phyloP scores from a whole-genome alignment of 2,113 vertebrate genomes.

The Hypanus sabinus region DNA sequence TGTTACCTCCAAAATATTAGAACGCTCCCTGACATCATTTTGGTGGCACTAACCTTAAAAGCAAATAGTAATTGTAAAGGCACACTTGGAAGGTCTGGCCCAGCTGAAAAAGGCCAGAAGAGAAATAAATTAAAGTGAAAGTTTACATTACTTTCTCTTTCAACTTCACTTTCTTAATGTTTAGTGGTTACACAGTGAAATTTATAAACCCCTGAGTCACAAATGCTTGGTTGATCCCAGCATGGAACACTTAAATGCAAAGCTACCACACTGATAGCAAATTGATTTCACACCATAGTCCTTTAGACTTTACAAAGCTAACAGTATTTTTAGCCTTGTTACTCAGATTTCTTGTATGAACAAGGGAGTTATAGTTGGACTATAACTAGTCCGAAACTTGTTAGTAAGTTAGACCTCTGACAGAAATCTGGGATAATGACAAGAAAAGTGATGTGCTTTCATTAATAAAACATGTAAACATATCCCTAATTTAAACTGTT shows the following conservation, averaged over 20 bases:
- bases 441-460: not conserved
- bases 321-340: not conserved
- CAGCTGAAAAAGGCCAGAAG: not conserved
- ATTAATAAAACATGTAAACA: not conserved
- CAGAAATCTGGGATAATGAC: not conserved
- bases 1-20: not conserved
- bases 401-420: not conserved
- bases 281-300: not conserved
- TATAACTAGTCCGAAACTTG: not conserved
- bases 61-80: not conserved
- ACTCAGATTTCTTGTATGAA: not conserved
- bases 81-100: not conserved
- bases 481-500: constrained; percentile 1
- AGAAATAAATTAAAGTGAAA: not conserved
- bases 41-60: not conserved
- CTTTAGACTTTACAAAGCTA: not conserved
- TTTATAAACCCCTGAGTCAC: not conserved
- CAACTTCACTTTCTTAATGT: not conserved
- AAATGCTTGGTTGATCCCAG: not conserved
- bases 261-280: not conserved
- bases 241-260: not conserved
- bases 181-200: not conserved
- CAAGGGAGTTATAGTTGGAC: not conserved
- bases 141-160: not conserved
- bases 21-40: not conserved